These are phyloP conservation scores for Falco punctatus DNA, from an alignment of 2,113 vertebrate species.

Conservation along the genomic window DNA sequence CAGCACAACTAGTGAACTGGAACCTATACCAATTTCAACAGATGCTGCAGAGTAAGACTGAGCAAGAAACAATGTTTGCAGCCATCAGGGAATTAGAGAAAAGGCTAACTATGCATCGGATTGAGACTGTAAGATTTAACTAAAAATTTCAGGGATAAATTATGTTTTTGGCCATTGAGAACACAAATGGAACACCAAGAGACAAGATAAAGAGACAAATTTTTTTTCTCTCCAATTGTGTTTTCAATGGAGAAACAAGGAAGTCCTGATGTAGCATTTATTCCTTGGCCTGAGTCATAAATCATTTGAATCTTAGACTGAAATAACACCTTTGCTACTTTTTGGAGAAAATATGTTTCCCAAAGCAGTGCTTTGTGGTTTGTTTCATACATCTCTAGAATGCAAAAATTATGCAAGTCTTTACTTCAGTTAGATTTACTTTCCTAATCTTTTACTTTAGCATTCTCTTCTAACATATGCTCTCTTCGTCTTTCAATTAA, in stretches of 20 bases:
- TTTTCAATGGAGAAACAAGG: neutral
- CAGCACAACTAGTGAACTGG: neutral
- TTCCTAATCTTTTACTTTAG: neutral
- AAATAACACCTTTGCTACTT: neutral
- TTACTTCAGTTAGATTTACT: neutral
- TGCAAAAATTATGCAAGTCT: neutral
- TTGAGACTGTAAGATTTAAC: neutral
- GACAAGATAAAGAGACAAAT: neutral
- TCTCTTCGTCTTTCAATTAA: neutral
- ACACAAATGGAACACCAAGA: neutral
- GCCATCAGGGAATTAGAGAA: neutral
- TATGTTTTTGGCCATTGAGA: neutral
- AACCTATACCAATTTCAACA: neutral
- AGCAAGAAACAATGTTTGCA: neutral
- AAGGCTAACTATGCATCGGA: neutral
- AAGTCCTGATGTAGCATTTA: neutral
- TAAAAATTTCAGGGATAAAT: neutral
- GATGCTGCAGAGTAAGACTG: neutral
- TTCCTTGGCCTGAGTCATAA: neutral
- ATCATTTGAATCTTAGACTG: neutral
- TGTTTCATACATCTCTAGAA: neutral
- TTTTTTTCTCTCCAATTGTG: neutral
- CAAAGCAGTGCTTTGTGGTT: neutral
- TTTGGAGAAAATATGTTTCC: rapidly evolving
- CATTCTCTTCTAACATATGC: neutral